A percentile compares a stretch with the other conserved stretches of the same genome.
Conservation (phyloP, 2,797 vertebrate genomes). For the Microcaecilia unicolor region DNA sequence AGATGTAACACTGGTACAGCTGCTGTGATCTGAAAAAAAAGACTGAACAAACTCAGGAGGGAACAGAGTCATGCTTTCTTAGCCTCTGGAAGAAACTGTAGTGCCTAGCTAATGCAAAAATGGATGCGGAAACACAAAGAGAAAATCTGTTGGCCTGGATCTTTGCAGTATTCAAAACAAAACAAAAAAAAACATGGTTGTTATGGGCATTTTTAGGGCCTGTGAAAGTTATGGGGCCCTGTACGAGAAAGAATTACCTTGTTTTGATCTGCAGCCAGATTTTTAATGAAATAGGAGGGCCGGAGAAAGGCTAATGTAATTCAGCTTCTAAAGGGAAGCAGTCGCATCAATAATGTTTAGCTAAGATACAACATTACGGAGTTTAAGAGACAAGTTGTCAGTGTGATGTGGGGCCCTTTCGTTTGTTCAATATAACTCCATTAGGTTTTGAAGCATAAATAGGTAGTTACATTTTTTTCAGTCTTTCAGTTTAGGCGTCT, state of each 20-base stretch:
- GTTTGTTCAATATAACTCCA: conserved; percentile 37
- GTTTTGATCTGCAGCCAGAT: conserved; percentile 59
- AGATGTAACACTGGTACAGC: no score
- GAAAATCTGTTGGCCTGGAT: no score
- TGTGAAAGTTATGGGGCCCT: conserved; percentile 38
- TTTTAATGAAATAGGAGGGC: conserved; percentile 62
- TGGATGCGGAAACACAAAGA: neutral
- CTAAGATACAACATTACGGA: conserved; percentile 25
- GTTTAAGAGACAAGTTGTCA: conserved; percentile 39
- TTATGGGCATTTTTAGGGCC: no score
- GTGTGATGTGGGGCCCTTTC: conserved; percentile 35
- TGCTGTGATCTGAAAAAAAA: no score
- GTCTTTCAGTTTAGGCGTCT: no score
- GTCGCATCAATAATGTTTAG: conserved; percentile 51
- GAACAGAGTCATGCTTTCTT: no score
- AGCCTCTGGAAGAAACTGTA: no score
- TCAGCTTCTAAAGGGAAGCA: conserved; percentile 52
- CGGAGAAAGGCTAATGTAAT: conserved; percentile 48
- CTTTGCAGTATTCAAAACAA: no score
- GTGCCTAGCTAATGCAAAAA: no score
- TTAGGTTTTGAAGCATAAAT: conserved; percentile 46
- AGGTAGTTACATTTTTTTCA: no score
- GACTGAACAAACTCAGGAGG: no score
- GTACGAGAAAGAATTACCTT: conserved; percentile 32
- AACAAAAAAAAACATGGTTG: no score